A percentile compares a stretch with the other conserved stretches of the same genome.
Evolutionary conservation across 2,113 vertebrate species (phyloP).

Genomic region (Bettongia penicillata): DNA sequence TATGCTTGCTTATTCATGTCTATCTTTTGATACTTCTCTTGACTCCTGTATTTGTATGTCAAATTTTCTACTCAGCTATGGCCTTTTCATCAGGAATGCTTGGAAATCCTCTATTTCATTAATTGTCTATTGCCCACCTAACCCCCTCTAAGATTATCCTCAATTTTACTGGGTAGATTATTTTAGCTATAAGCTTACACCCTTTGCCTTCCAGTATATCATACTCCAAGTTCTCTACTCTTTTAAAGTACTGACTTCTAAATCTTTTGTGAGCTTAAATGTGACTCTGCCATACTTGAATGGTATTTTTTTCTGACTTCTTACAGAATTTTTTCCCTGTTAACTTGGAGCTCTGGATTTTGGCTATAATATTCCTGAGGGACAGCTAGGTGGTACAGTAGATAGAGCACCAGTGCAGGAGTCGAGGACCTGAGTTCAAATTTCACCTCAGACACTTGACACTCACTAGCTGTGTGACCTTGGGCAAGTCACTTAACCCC

Average conservation of each 20-base stretch:
- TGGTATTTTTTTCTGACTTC: not conserved
- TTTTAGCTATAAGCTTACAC: not conserved
- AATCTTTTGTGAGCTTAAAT: no score
- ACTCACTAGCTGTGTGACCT: no score
- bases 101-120: not conserved
- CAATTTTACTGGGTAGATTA: not conserved
- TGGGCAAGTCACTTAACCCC: no score
- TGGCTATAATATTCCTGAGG: not conserved
- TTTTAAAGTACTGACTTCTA: not conserved
- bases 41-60: not conserved
- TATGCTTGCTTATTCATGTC: not conserved
- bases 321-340: not conserved
- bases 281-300: not conserved
- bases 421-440: no score
- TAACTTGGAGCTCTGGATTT: not conserved
- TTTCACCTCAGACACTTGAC: no score
- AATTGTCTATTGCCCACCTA: not conserved
- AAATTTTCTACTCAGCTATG: not conserved
- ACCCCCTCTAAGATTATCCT: not conserved
- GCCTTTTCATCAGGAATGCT: not conserved
- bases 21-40: not conserved
- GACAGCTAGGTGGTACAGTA: no score
- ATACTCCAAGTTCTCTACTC: not conserved
- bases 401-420: no score
- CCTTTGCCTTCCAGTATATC: not conserved